These are phyloP conservation scores for Scolopax rusticola DNA, from an alignment of 2,797 vertebrate species.

Conservation along the genomic window DNA sequence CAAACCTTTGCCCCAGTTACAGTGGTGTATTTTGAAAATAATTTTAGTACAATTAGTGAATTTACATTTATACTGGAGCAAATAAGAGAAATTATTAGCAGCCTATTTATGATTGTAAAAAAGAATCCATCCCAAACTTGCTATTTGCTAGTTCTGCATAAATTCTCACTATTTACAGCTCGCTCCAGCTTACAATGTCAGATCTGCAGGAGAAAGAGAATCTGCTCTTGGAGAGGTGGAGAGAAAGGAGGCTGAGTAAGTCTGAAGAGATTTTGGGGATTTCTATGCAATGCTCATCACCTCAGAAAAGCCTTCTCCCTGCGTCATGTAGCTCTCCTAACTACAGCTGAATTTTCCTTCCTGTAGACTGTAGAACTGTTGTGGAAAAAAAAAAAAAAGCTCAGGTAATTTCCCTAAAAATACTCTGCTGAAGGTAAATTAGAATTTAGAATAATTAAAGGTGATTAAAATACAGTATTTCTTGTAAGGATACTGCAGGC, in stretches of 20 bases:
- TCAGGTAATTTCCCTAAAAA: background rate
- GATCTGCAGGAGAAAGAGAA: background rate
- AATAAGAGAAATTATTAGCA: background rate
- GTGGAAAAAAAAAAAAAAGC: rapidly evolving
- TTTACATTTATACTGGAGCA: background rate
- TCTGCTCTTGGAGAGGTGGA: background rate
- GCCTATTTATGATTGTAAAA: background rate
- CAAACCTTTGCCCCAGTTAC: background rate
- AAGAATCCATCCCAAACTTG: background rate
- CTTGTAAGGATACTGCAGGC: background rate
- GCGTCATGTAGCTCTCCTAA: rapidly evolving
- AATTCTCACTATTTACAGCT: background rate
- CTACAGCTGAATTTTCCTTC: background rate
- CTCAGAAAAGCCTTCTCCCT: background rate
- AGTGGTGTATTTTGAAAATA: background rate
- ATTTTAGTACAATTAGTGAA: background rate
- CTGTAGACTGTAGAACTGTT: background rate
- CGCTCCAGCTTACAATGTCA: rapidly evolving
- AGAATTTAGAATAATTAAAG: background rate
- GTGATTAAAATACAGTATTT: background rate
- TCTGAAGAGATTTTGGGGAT: background rate
- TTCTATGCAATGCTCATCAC: background rate
- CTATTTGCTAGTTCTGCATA: background rate
- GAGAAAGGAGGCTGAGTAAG: background rate
- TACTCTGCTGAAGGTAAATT: background rate